Base-by-base conservation (phyloP, 2,113 vertebrate species). In the Mastomys natalensis region DNA sequence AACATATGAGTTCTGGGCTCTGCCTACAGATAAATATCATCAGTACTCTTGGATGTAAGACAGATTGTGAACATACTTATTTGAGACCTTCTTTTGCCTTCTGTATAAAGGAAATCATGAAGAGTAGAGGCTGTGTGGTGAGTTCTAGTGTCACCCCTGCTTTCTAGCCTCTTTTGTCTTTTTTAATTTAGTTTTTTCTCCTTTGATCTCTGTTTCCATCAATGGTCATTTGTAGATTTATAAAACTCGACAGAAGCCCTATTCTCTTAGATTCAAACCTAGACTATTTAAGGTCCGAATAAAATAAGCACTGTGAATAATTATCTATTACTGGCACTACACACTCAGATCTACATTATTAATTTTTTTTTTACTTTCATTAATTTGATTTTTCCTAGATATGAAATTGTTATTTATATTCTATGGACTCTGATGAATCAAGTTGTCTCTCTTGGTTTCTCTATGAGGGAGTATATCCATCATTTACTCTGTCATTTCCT, bases 341-440 rank as follows among this genome's bases (percentile, higher is more conserved):
- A 2, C 7, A 82, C 58, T 34, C 53, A 60, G 90, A 48, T 43
- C n/a, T 76, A 8, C 88, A 64, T 19, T 45, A 64, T 91, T 80
- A 80, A 76, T 70, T 87, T 73, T 55, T 29, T 60, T 1, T 77
- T 60, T 76, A 37, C 17, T 88, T 51, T 76, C 8, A 81, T 22
- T 92, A 74, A n/a, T 90, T 92, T 53, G 37, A 76, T 34, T 89
- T 53, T 43, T 92, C 37, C 0, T 43, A 94, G 91, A 93, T 72
- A 3, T 45, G 88, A 85, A 91, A n/a, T 74, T 84, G 21, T 89
- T 92, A 81, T 87, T 85, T 93, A 66, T 15, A n/a, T 80, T n/a
- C 76, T 80, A 55, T 82, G 22, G 53, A 24, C 55, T 96, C 24
- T 92, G 74, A 90, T 81, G 51, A 91, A 68, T 90, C 37, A 64